These are phyloP conservation scores for Poecile atricapillus DNA, from an alignment of 2,113 vertebrate genomes.

Conservation along the genomic window DNA sequence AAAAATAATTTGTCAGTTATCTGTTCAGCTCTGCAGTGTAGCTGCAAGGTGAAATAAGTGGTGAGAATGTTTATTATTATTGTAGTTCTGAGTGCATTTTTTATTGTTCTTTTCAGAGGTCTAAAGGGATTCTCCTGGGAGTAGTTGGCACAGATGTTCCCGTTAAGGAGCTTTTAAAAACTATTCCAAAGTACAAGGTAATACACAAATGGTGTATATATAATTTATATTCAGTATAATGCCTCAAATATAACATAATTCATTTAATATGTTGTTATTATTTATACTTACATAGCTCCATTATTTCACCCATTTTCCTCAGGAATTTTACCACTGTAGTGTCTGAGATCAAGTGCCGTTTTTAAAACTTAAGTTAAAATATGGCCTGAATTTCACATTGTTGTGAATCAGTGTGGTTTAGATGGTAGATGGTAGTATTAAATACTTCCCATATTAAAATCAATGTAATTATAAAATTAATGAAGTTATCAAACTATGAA, in stretches of 20 bases:
- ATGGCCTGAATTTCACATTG: background rate
- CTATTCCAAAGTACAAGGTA: constrained; percentile 99
- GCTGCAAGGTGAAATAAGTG: background rate
- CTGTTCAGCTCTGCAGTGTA: background rate
- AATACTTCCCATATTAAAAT: background rate
- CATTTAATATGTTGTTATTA: background rate
- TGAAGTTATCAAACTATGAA: background rate
- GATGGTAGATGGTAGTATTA: background rate
- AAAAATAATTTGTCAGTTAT: background rate
- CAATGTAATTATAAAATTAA: background rate
- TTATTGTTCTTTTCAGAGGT: constrained; percentile 78
- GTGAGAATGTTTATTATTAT: background rate
- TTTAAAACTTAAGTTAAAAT: background rate
- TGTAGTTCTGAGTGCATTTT: background rate
- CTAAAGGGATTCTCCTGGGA: constrained; percentile 92
- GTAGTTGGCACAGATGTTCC: constrained; percentile 98
- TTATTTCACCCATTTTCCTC: background rate
- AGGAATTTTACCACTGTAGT: background rate
- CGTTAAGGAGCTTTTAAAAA: constrained; percentile 94
- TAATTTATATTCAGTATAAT: background rate
- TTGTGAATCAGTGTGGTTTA: background rate
- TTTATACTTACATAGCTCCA: background rate
- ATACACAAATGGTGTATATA: background rate
- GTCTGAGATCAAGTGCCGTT: background rate
- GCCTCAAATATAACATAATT: background rate